Percentiles rank a stretch among this genome's conserved stretches.
Conservation (phyloP, 1,140 invertebrate genomes). For the Plodia interpunctella region DNA sequence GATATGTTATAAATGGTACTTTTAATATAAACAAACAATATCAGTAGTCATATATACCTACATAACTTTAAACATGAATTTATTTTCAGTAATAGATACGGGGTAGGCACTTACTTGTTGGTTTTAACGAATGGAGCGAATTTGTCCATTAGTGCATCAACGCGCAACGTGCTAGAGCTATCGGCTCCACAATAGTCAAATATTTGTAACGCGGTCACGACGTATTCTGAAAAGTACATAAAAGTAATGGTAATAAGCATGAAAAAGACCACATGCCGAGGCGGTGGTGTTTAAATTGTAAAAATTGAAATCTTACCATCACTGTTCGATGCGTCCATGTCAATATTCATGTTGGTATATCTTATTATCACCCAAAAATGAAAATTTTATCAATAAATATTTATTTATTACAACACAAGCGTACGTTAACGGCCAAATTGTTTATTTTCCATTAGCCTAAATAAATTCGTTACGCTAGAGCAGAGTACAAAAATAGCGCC, state of each 20-base stretch:
- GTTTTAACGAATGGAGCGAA: conserved; percentile 65
- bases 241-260: neutral
- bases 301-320: conserved; percentile 50
- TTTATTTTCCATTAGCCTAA: conserved; percentile 55
- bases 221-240: conserved; percentile 56
- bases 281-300: conserved; percentile 51
- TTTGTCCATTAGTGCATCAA: conserved; percentile 61
- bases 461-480: conserved; percentile 52
- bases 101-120: conserved; percentile 70
- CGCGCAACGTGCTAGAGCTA: conserved; percentile 45
- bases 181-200: conserved; percentile 63
- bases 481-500: conserved; percentile 53
- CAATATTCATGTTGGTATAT: conserved; percentile 40
- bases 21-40: too few relatives aligned
- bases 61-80: too few relatives aligned
- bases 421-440: conserved; percentile 38
- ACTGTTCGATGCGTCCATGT: conserved; percentile 39
- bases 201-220: conserved; percentile 58
- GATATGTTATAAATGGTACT: too few relatives aligned
- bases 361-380: neutral
- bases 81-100: conserved; percentile 10
- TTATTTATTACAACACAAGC: conserved; percentile 12
- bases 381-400: neutral
- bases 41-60: too few relatives aligned
- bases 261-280: conserved; percentile 47